Base-by-base conservation (phyloP, 2,888 invertebrate genomes). In the Drosophila anomelani region DNA sequence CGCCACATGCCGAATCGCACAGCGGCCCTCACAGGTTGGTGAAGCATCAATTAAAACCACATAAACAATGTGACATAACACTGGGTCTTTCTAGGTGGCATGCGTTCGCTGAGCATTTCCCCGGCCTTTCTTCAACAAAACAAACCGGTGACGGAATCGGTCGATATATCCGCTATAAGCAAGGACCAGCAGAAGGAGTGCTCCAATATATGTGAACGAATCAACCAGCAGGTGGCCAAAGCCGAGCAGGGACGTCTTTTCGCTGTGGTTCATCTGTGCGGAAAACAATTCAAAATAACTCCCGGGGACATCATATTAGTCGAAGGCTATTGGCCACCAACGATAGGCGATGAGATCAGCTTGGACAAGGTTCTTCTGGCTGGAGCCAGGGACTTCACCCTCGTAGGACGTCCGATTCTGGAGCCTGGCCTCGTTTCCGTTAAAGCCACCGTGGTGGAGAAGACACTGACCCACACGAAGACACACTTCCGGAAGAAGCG, bases 261-360 rank as follows among this genome's bases (percentile, higher is more conserved):
- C 92, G 98, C 98, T 0, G 94, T 98, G 2, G 94, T 98, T 1
- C 96, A 97, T 83, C 82, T 98, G 20, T 93, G 95, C 71, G 97
- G 97, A 13, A 96, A 96, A 92, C 98, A 98, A 89, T 96, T 95
- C 92, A 96, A 97, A 92, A 94, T 98, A 0, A 97, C 97, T 0
- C 94, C 95, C 67, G 97, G 96, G n/a, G 98, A 98, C 92, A 93
- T 98, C 4, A 94, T 98, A 34, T 94, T 97, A 0, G 93, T 98
- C 1, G 96, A 96, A 92, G 97, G 97, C 0, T 95, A 95, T 88
- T 97, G 97, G 97, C 96, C 96, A 36, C 97, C 97, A 3, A 95
- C 94, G 58, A 94, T 95, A 62, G 97, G 97, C 1, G 97, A 98
- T 89, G 93, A 95, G 92, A 94, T 98, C 59, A 95, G 94, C 75